Evolutionary conservation across 1,140 invertebrate genomes (phyloP).

Genomic region (Druon quercuslanigerum): DNA sequence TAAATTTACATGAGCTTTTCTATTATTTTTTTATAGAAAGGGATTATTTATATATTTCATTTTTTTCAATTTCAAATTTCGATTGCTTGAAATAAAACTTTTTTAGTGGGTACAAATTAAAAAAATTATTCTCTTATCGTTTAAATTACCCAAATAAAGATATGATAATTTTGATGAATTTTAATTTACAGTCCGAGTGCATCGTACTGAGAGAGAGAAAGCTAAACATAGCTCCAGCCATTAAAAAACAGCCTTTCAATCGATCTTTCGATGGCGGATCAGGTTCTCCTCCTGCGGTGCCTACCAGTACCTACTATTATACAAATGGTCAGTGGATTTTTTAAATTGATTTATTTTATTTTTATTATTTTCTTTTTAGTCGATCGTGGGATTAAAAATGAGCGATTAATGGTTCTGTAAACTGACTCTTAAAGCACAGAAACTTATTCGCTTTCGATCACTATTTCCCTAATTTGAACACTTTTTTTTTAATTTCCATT

Average conservation of each 20-base stretch:
- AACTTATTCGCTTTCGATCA: too few species aligned
- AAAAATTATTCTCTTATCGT: too few species aligned
- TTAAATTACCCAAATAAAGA: too few species aligned
- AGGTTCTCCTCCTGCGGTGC: constrained; percentile 73
- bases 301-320: constrained; percentile 78
- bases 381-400: neutral
- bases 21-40: too few species aligned
- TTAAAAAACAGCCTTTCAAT: constrained; percentile 85
- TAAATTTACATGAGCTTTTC: too few species aligned
- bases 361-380: too few species aligned
- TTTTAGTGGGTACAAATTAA: too few species aligned
- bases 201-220: constrained; percentile 88
- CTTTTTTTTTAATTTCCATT: too few species aligned
- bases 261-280: constrained; percentile 72
- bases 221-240: constrained; percentile 92
- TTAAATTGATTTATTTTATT: constrained; percentile 19
- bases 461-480: too few species aligned
- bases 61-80: too few species aligned
- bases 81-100: too few species aligned
- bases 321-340: constrained; percentile 74
- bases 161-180: constrained; percentile 32
- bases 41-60: too few species aligned
- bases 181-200: constrained; percentile 80
- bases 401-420: constrained; percentile 32
- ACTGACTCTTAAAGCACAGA: neutral